Evolutionary conservation across 2,113 vertebrate genomes (phyloP).

Genomic region (Melanotaenia duboulayi): DNA sequence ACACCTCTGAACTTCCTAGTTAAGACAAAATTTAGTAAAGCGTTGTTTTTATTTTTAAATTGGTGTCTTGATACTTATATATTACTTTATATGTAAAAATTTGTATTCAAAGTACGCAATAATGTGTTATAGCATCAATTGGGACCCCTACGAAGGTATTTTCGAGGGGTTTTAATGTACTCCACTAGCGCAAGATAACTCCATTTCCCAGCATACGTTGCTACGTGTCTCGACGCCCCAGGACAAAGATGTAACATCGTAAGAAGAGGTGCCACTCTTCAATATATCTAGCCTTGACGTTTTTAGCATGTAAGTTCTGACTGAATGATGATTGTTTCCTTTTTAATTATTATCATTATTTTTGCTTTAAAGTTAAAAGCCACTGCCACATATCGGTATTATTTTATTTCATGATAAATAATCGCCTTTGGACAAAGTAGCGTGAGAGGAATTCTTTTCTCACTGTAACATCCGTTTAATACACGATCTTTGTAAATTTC

Average conservation of each 20-base stretch:
- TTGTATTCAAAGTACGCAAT: neutral
- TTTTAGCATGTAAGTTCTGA: neutral
- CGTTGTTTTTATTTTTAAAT: neutral
- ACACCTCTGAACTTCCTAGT: slow-evolving; percentile 69
- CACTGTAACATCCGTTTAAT: neutral
- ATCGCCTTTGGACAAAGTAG: neutral
- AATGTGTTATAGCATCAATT: fast-evolving
- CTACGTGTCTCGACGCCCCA: neutral
- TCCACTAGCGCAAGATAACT: slow-evolving; percentile 8
- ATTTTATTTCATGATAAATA: no score
- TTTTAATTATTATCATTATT: no score
- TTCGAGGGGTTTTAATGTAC: neutral
- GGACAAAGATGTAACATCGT: neutral
- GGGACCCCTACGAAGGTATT: neutral
- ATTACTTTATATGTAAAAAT: no score
- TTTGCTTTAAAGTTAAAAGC: no score
- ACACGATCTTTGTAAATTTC: slow-evolving; percentile 34
- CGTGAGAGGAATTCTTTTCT: neutral
- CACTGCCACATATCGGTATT: neutral
- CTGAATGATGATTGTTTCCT: no score
- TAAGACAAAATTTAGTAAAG: neutral
- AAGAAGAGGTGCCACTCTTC: slow-evolving; percentile 6
- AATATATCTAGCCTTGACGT: neutral
- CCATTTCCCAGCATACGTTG: slow-evolving; percentile 55
- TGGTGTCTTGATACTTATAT: fast-evolving